These are phyloP conservation scores for Epinotia demarniana DNA, from an alignment of 2,888 invertebrate species.

Conservation along the genomic window DNA sequence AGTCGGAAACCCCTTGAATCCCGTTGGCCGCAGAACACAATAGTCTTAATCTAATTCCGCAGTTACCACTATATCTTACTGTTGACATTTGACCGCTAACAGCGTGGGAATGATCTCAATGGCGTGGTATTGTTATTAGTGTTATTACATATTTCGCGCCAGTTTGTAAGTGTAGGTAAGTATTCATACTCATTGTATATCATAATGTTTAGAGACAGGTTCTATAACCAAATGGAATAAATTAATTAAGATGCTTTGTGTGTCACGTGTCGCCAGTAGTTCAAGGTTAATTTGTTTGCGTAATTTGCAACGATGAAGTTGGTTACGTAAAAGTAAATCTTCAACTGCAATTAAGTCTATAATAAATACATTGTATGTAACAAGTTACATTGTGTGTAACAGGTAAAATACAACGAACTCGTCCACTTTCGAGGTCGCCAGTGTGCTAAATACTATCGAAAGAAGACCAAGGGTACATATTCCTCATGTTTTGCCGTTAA, in stretches of 20 bases:
- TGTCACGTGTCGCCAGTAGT: slow-evolving; percentile 30
- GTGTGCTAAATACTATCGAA: slow-evolving; percentile 4
- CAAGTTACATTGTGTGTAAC: neutral
- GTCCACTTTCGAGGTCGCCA: neutral
- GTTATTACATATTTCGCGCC: slow-evolving; percentile 53
- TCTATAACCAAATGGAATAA: slow-evolving; percentile 9
- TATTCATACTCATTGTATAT: neutral
- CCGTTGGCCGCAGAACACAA: slow-evolving; percentile 13
- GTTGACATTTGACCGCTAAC: slow-evolving; percentile 55
- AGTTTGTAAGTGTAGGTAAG: slow-evolving; percentile 47
- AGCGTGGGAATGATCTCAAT: slow-evolving; percentile 51
- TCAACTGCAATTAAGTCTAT: slow-evolving; percentile 23
- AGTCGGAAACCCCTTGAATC: slow-evolving; percentile 29
- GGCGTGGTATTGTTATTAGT: slow-evolving; percentile 49
- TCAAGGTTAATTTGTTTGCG: slow-evolving; percentile 40
- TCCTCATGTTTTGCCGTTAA: neutral
- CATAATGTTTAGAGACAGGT: neutral
- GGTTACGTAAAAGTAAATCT: slow-evolving; percentile 36
- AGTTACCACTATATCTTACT: slow-evolving; percentile 38
- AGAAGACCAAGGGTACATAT: slow-evolving; percentile 20
- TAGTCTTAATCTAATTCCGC: slow-evolving; percentile 35
- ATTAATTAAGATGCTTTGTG: slow-evolving; percentile 20
- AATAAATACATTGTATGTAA: neutral
- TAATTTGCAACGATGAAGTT: slow-evolving; percentile 25
- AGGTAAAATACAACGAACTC: slow-evolving; percentile 9